Evolutionary conservation across 2,888 invertebrate species (phyloP).

Genomic region (Nephrotoma flavescens): DNA sequence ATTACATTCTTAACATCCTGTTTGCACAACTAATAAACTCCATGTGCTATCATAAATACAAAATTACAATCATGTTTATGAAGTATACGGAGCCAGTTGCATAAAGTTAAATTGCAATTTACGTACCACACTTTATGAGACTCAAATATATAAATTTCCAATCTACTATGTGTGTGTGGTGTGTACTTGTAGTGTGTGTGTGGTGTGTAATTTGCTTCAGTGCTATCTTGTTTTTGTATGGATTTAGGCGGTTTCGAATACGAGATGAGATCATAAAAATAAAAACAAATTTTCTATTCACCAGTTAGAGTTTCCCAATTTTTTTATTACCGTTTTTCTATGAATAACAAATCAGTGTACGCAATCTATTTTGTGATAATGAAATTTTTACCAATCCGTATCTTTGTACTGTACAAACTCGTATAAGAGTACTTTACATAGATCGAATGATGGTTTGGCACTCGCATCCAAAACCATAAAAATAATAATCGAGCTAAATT

Average conservation of each 20-base stretch:
- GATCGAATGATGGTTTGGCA: not conserved
- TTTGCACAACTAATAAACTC: too few species aligned
- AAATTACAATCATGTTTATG: not conserved
- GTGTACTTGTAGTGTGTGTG: too few species aligned
- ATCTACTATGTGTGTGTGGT: not conserved
- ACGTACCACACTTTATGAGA: not conserved
- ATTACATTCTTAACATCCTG: too few species aligned
- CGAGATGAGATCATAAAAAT: not conserved
- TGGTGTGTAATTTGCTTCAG: too few species aligned
- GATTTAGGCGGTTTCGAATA: not conserved
- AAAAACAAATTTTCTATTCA: not conserved
- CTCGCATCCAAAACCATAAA: not conserved
- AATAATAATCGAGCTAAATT: not conserved
- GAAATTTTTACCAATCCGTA: not conserved
- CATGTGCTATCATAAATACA: not conserved
- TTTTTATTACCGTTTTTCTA: not conserved
- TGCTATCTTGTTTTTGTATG: too few species aligned
- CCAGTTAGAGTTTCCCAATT: not conserved
- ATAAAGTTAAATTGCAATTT: not conserved
- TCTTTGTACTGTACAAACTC: not conserved
- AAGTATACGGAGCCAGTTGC: not conserved
- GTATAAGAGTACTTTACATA: not conserved
- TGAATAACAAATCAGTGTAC: not conserved
- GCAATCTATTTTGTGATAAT: not conserved
- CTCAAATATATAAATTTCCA: not conserved